Percentiles rank a stretch among this genome's conserved stretches.
These are phyloP conservation scores for Riparia riparia DNA, from an alignment of 2,113 vertebrate genomes.

Conservation along the genomic window DNA sequence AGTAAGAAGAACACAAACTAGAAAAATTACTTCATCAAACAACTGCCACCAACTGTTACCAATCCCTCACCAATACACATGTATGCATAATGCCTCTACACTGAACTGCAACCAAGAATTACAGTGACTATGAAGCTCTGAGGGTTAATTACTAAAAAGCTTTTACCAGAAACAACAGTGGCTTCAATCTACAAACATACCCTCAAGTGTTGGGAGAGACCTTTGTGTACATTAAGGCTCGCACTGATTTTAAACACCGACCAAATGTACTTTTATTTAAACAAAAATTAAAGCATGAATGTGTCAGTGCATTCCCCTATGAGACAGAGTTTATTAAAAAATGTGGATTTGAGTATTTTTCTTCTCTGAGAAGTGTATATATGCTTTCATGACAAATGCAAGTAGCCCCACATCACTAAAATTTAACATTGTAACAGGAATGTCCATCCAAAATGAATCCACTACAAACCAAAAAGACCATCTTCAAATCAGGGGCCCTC, in stretches of 20 bases:
- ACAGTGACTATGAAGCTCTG: neutral
- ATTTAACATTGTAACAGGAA: neutral
- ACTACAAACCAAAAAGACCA: neutral
- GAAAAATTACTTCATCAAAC: neutral
- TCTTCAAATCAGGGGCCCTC: neutral
- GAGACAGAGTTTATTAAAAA: neutral
- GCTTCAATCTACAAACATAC: neutral
- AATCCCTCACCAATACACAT: neutral
- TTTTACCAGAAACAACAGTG: neutral
- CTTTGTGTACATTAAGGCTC: fast-evolving
- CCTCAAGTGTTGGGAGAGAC: neutral
- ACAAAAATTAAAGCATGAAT: neutral
- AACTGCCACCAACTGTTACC: neutral
- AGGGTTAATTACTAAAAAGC: neutral
- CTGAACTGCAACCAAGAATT: neutral
- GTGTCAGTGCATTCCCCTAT: neutral
- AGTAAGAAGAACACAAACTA: neutral
- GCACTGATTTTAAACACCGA: neutral
- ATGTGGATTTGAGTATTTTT: neutral
- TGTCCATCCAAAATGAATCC: neutral
- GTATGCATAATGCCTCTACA: neutral
- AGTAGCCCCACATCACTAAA: neutral
- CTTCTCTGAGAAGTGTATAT: neutral
- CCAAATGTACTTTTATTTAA: neutral
- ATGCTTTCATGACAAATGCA: neutral